These are phyloP conservation scores for Ariolimax columbianus DNA, from an alignment of 2,888 invertebrate genomes.

Conservation along the genomic window DNA sequence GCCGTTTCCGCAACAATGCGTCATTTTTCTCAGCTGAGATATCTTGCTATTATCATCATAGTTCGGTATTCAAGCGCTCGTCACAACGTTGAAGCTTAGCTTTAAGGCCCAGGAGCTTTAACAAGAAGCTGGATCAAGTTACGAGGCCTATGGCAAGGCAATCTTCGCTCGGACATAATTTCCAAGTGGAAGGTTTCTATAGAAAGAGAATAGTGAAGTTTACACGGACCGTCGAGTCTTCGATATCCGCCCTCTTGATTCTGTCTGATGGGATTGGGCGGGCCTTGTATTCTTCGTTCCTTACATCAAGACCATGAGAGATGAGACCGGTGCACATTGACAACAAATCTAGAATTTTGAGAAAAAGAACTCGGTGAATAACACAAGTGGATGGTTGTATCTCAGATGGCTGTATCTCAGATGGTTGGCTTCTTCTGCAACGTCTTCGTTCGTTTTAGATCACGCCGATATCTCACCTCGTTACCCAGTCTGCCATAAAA, in stretches of 20 bases:
- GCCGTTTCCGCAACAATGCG: conserved; percentile 36
- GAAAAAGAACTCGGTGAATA: not conserved
- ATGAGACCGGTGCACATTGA: conserved; percentile 13
- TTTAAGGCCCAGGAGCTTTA: not conserved
- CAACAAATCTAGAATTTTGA: not conserved
- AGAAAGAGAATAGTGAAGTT: conserved; percentile 5
- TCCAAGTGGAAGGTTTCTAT: conserved; percentile 34
- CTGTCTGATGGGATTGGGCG: conserved; percentile 29
- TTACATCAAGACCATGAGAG: not conserved
- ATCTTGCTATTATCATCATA: conserved; percentile 1
- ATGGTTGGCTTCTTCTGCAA: too few species aligned
- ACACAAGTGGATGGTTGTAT: not conserved
- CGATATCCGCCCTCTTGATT: conserved; percentile 42
- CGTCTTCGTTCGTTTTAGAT: too few species aligned
- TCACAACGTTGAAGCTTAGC: conserved; percentile 18
- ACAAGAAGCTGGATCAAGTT: conserved; percentile 19
- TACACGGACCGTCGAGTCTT: conserved; percentile 24
- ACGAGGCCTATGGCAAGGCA: conserved; percentile 4
- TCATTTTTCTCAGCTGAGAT: not conserved
- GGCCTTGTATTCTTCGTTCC: conserved; percentile 11
- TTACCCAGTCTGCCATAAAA: too few species aligned
- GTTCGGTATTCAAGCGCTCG: not conserved
- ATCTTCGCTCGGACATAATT: conserved; percentile 27
- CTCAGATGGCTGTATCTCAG: not conserved
- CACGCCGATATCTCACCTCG: too few species aligned